Evolutionary conservation across 2,797 vertebrate species (phyloP).

Genomic region (Alectoris magna): DNA sequence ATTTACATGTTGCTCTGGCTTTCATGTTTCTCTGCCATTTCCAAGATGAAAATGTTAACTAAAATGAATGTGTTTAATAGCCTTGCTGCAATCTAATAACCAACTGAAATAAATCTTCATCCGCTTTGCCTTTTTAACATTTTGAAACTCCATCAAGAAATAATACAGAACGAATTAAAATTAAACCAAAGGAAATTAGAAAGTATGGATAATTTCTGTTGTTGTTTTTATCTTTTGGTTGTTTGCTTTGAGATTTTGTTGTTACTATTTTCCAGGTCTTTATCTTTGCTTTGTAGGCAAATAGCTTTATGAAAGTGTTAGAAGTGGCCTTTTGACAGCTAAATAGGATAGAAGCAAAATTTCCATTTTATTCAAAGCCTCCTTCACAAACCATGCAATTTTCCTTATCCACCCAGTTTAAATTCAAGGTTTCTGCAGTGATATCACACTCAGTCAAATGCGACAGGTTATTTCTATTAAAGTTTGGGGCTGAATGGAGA

Average conservation of each 20-base stretch:
- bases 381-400: constrained; percentile 71
- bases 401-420: constrained; percentile 74
- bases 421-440: constrained; percentile 75
- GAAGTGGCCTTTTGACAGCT: constrained; percentile 75
- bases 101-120: constrained; percentile 19
- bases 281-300: constrained; percentile 65
- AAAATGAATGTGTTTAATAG: constrained; percentile 63
- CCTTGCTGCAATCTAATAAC: neutral
- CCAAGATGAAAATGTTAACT: constrained; percentile 41
- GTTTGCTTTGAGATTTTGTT: neutral
- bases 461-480: constrained; percentile 81
- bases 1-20: neutral
- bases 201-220: neutral
- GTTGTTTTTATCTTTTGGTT: neutral
- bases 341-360: constrained; percentile 72
- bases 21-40: neutral
- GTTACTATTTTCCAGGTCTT: constrained; percentile 22
- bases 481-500: constrained; percentile 77
- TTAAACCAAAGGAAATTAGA: constrained; percentile 32
- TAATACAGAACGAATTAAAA: neutral
- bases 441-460: constrained; percentile 80
- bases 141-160: constrained; percentile 4
- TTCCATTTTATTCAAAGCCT: constrained; percentile 76
- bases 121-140: neutral
- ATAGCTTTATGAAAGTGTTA: constrained; percentile 71